Percentiles rank a stretch among this genome's conserved stretches.
phyloP scores from a whole-genome alignment of 64 coral and sea anemone genomes.

The Pocillopora verrucosa region DNA sequence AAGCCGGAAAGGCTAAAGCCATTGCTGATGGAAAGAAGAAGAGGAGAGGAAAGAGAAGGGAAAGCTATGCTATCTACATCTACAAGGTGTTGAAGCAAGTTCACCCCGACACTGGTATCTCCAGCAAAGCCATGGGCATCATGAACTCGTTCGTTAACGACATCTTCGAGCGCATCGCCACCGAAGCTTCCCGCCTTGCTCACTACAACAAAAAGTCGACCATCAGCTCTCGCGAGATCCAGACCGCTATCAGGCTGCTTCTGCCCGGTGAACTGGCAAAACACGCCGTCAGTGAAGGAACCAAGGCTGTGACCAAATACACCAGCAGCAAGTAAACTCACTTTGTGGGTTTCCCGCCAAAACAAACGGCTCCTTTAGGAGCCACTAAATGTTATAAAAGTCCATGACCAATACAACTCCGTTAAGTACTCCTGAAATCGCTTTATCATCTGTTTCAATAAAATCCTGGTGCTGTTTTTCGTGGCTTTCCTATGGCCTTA shows the following conservation, averaged over 20 bases:
- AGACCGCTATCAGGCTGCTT: slow-evolving; percentile 63
- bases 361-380: too few species aligned
- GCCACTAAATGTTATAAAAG: too few species aligned
- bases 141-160: slow-evolving; percentile 79
- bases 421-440: too few species aligned
- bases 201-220: slow-evolving; percentile 41
- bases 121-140: slow-evolving; percentile 74
- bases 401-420: too few species aligned
- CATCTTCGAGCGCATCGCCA: slow-evolving; percentile 78
- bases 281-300: slow-evolving; percentile 27
- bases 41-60: slow-evolving; percentile 22
- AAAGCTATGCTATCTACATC: slow-evolving; percentile 53
- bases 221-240: slow-evolving; percentile 60
- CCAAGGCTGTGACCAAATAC: too few species aligned
- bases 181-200: background rate
- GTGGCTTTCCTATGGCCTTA: too few species aligned
- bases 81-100: slow-evolving; percentile 53
- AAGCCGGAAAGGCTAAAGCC: too few species aligned
- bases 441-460: too few species aligned
- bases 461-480: too few species aligned
- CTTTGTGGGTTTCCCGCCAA: too few species aligned
- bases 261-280: slow-evolving; percentile 62
- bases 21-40: slow-evolving; percentile 14
- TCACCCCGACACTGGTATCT: slow-evolving; percentile 63
- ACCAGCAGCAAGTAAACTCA: too few species aligned